These are phyloP conservation scores for Sebastes iracundus DNA, from an alignment of 2,797 vertebrate species.

Conservation along the genomic window DNA sequence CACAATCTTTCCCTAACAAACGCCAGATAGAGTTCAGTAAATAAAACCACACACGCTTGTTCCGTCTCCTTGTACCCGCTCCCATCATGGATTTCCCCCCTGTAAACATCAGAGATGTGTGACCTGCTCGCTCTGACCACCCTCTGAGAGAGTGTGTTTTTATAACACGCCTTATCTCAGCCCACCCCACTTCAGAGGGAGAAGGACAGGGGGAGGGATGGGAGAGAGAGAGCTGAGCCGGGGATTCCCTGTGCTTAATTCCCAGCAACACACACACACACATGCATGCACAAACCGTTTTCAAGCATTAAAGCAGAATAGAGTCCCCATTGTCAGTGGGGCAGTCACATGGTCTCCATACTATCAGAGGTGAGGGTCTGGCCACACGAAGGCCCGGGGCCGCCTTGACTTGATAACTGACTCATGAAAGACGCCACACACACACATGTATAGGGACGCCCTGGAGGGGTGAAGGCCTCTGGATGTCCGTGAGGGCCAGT, in stretches of 20 bases:
- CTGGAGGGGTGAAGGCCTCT: constrained; percentile 27
- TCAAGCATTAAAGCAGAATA: constrained; percentile 9
- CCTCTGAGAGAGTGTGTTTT: constrained; percentile 64
- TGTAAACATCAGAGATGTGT: constrained; percentile 63
- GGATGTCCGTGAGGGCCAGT: constrained; percentile 20
- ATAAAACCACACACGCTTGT: constrained; percentile 12
- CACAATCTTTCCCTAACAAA: constrained; percentile 33
- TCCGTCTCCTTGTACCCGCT: constrained; percentile 6
- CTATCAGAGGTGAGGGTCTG: constrained; percentile 30
- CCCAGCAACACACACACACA: not conserved
- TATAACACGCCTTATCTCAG: constrained; percentile 62
- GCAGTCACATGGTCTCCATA: not conserved
- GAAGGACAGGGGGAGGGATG: not conserved
- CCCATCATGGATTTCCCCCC: constrained; percentile 49
- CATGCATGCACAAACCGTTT: not conserved
- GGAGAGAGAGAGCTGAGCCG: not conserved
- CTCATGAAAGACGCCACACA: constrained; percentile 31
- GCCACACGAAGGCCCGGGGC: constrained; percentile 10
- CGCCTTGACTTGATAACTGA: not conserved
- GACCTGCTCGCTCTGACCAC: constrained; percentile 56
- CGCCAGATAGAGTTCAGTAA: constrained; percentile 18
- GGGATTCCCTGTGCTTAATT: constrained; percentile 62
- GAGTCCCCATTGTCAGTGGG: constrained; percentile 27
- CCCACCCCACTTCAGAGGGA: constrained; percentile 61
- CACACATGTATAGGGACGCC: not conserved